Evolutionary conservation across 2,797 vertebrate species (phyloP), one percentile per base, ranked within the genome.

Genomic region (Halcyon badia): DNA sequence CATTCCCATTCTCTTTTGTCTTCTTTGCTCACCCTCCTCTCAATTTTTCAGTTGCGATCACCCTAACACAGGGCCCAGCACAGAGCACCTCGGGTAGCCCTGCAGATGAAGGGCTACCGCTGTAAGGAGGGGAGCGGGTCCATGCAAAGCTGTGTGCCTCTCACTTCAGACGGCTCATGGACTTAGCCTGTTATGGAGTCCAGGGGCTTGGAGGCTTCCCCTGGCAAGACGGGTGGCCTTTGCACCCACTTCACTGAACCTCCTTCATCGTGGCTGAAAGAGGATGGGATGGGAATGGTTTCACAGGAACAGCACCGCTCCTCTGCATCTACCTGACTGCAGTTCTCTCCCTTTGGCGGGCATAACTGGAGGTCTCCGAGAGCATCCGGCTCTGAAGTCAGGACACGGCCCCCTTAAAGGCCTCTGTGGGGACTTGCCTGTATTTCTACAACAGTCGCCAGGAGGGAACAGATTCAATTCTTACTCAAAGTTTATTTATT

Each of bases 401-500:
- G 61, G 61, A 79, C 42, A 5, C 4, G 57, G 65, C 22, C 18
- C 33, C 42, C 25, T 42, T 24, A 5, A 24, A 64, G 28, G 39
- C 6, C 54, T 49, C 80, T 52, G 51, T 1, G 44, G 37, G 58
- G 64, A 70, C 62, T 15, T 13, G 31, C 39, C 80, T 85, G 24
- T 68, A 42, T 80, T 93, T 79, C 39, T 49, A 46, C 73, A 87
- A 14, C n/a, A 0, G 0, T 22, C 56, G 68, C 54, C 69, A 80
- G 71, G 42, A 88, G 66, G 60, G 68, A 83, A 82, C 0, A 0
- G 19, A 48, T 70, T 75, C 24, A 68, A 33, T 61, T 33, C 85
- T 80, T 75, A 80, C 44, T 60, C 83, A n/a, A 90, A 75, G 68
- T 89, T 81, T 80, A 89, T 96, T 93, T 93, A 87, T 84, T 78